Evolutionary conservation across 2,113 vertebrate species (phyloP).

Genomic region (Cavia aperea): DNA sequence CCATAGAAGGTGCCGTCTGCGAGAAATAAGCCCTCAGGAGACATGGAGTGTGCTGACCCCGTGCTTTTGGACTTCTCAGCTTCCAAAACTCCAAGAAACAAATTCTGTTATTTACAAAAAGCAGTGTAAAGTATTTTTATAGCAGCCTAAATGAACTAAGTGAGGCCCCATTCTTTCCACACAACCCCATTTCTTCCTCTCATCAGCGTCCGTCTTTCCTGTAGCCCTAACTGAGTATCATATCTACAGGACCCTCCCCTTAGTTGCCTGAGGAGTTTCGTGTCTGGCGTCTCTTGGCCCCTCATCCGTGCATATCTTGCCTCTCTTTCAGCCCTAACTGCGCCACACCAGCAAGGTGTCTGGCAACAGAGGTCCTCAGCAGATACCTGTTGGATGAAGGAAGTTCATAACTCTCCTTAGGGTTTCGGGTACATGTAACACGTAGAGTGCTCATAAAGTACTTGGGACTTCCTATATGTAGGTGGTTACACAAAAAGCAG

Average conservation of each 20-base stretch:
- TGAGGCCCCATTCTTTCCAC: no score
- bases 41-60: neutral
- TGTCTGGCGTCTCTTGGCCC: neutral
- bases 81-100: neutral
- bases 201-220: neutral
- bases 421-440: no score
- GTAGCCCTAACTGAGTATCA: neutral
- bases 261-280: neutral
- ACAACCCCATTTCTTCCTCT: no score
- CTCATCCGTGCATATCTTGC: neutral
- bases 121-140: neutral
- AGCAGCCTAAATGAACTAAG: neutral
- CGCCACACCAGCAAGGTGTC: neutral
- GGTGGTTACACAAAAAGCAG: neutral
- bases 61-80: neutral
- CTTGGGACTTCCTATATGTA: neutral
- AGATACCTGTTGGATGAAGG: neutral
- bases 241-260: neutral
- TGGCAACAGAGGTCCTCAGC: neutral
- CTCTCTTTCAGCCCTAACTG: neutral
- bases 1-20: neutral
- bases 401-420: neutral
- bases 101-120: neutral
- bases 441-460: neutral
- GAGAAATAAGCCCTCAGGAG: neutral